Base-by-base conservation (phyloP, 2,797 vertebrate species). In the Botia kubotai region DNA sequence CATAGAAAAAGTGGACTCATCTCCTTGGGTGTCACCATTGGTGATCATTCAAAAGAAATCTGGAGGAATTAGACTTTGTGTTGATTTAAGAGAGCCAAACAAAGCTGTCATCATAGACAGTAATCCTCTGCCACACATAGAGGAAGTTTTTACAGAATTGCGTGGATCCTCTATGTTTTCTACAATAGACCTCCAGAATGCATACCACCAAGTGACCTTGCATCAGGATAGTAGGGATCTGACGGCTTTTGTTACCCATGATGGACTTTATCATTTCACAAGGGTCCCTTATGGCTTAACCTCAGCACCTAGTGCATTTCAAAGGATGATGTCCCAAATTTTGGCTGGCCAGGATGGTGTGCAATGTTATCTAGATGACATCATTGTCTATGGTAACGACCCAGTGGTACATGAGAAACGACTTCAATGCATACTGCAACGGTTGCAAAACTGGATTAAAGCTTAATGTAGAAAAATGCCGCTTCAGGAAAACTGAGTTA, bases 191-290 rank as follows among this genome's bases (percentile, higher is more conserved):
- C 52, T 55, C 11, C 67, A 71, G 36, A 82, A 60, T 68, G 72
- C 82, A 19, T 84, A 69, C 50, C 63, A 81, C 65, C 81, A 83
- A 43, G 29, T 85, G 2, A 63, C 55, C 6, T n/a, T 81, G 17
- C 71, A 82, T 43, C 16, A 26, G 1, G 58, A 81, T 2, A 82
- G 75, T 36, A 65, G 65, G 19, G 71, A 75, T n/a, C 57, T 83
- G 0, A 68, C 29, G 6, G 75, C 60, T 6, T 86, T 83, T 21
- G 58, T 79, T n/a, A 76, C 72, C 2, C 70, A 75, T 72, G 73
- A 86, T 19, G 66, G 85, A 12, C 60, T 86, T 0, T 81, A 46
- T 50, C 14, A 7, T 21, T 85, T 52, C 39, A 65, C 7, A 6
- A 12, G 8, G 52, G 62, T 80, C 6, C 68, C 62, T 4, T 74